Conservation (phyloP, 2,113 vertebrate species). For the Aptenodytes patagonicus region DNA sequence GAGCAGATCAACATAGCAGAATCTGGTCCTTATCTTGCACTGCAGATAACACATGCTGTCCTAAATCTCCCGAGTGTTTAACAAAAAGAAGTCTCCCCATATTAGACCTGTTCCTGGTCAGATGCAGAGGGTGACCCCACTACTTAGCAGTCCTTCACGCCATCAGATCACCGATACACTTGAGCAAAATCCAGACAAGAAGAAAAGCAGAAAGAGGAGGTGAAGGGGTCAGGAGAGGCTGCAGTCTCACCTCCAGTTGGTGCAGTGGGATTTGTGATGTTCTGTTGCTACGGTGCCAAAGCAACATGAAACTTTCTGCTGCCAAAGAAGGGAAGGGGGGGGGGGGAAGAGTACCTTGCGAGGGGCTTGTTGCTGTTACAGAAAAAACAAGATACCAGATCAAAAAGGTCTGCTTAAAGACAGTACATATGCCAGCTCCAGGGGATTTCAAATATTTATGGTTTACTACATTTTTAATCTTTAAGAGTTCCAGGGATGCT, state of each 20-base stretch:
- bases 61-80: neutral
- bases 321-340: neutral
- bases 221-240: neutral
- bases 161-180: neutral
- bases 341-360: neutral
- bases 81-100: neutral
- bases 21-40: neutral
- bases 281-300: neutral
- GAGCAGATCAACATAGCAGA: neutral
- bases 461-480: conserved; percentile 78
- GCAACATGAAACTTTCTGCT: neutral
- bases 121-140: neutral
- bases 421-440: conserved; percentile 71
- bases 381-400: conserved; percentile 72
- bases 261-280: neutral
- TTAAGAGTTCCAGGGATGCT: conserved; percentile 60
- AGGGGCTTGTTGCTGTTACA: conserved; percentile 17
- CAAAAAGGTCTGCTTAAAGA: conserved; percentile 77
- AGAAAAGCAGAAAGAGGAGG: neutral
- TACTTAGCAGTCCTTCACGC: neutral
- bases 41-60: neutral
- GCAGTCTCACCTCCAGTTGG: neutral
- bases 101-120: neutral
- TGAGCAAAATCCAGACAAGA: neutral
- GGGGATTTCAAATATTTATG: conserved; percentile 83